phyloP scores from a whole-genome alignment of 1,140 invertebrate genomes.

The Drosophila truncata region DNA sequence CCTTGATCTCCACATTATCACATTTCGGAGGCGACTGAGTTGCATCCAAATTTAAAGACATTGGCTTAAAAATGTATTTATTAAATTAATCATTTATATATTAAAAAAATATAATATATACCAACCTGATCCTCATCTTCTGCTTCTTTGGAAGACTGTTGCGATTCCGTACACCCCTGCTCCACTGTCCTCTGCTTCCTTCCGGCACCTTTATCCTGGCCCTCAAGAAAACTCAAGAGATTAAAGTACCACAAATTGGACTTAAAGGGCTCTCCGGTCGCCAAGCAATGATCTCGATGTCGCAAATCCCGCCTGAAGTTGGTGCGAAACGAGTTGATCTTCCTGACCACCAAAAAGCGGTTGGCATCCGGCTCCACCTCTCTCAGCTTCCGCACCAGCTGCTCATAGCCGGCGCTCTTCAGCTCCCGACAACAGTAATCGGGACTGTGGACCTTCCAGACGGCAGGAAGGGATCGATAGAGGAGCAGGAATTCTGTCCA shows the following conservation, averaged over 20 bases:
- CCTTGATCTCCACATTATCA: background rate
- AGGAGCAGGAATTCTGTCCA: constrained; percentile 78
- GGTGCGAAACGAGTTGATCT: constrained; percentile 82
- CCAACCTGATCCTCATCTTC: background rate
- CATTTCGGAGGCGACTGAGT: background rate
- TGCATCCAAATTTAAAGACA: background rate
- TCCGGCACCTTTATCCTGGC: constrained; percentile 34
- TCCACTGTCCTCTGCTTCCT: background rate
- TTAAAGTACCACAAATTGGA: constrained; percentile 79
- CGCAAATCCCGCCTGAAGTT: constrained; percentile 75
- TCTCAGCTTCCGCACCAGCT: constrained; percentile 64
- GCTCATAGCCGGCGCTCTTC: constrained; percentile 62
- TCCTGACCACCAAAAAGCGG: constrained; percentile 67
- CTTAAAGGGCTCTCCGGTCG: constrained; percentile 39
- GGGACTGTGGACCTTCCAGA: constrained; percentile 76
- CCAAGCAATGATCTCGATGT: constrained; percentile 22
- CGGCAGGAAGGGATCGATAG: constrained; percentile 70
- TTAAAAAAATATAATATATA: background rate
- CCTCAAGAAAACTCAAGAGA: constrained; percentile 63
- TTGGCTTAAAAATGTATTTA: background rate
- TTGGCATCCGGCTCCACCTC: constrained; percentile 76
- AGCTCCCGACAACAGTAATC: constrained; percentile 66
- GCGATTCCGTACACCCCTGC: background rate
- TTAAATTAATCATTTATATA: background rate
- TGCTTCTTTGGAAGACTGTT: background rate